Evolutionary conservation across 1,140 invertebrate genomes (phyloP).

Genomic region (Lasioglossum albipes): DNA sequence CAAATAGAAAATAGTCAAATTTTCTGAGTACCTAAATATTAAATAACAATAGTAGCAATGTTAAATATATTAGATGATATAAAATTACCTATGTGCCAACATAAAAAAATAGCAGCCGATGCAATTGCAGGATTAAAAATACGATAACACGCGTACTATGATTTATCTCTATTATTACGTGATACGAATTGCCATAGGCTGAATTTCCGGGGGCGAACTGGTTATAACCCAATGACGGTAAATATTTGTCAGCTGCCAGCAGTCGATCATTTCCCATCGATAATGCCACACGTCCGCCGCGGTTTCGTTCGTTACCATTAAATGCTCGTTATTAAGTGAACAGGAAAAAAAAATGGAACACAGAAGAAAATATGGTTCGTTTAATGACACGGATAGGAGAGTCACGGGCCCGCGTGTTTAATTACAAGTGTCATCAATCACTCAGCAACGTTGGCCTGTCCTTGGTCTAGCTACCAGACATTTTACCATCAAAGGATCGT

Average conservation of each 20-base stretch:
- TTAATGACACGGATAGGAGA: background rate
- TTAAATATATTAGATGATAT: too few relatives aligned
- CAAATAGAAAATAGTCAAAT: too few relatives aligned
- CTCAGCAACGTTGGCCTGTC: background rate
- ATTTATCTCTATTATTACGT: too few relatives aligned
- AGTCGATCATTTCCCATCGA: background rate
- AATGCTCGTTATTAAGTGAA: conserved; percentile 1
- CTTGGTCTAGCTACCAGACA: background rate
- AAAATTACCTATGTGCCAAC: too few relatives aligned
- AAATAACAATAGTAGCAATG: too few relatives aligned
- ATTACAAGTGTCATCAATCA: conserved; percentile 16
- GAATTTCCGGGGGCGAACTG: too few relatives aligned
- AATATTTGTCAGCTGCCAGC: background rate
- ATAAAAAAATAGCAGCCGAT: too few relatives aligned
- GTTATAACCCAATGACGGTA: background rate
- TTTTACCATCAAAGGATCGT: conserved; percentile 11
- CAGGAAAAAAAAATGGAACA: background rate
- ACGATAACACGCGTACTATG: too few relatives aligned
- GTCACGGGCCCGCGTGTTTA: background rate
- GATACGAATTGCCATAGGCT: too few relatives aligned
- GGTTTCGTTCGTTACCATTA: background rate
- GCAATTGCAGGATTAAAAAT: too few relatives aligned
- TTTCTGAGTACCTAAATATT: too few relatives aligned
- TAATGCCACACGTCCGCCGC: background rate
- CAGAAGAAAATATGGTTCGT: background rate